Evolutionary conservation across 2,888 invertebrate genomes (phyloP).

Genomic region (Caenorhabditis plicata): DNA sequence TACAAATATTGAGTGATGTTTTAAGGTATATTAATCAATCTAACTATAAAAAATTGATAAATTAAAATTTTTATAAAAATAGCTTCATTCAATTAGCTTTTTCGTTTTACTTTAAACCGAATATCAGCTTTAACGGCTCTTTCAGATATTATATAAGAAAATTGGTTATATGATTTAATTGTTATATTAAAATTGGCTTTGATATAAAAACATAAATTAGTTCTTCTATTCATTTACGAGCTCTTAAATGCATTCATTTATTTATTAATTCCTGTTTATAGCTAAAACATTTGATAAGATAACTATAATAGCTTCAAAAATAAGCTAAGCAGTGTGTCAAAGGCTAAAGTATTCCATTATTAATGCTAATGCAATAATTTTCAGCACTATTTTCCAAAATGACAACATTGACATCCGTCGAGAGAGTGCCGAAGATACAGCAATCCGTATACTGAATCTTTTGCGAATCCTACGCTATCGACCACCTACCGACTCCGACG

Average conservation of each 20-base stretch:
- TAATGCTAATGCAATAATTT: no score
- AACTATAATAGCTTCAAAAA: no score
- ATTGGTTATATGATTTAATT: no score
- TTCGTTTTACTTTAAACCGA: no score
- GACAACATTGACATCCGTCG: slow-evolving; percentile 76
- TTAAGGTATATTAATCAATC: slow-evolving; percentile 68
- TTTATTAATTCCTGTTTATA: no score
- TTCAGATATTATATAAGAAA: no score
- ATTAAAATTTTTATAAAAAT: not conserved
- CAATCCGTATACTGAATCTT: slow-evolving; percentile 75
- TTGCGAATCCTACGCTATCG: slow-evolving; percentile 80
- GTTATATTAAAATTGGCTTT: no score
- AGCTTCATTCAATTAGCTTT: not conserved
- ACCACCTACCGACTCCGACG: slow-evolving; percentile 70
- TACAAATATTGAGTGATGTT: slow-evolving; percentile 79
- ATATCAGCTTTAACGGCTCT: no score
- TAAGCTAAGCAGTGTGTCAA: no score
- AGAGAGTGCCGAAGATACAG: slow-evolving; percentile 78
- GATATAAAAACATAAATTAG: not conserved
- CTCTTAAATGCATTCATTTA: not conserved
- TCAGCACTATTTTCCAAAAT: slow-evolving; percentile 40
- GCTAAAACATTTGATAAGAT: no score
- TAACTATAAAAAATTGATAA: not conserved
- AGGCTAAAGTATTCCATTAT: no score
- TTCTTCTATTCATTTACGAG: not conserved